Conservation (phyloP, 2,888 invertebrate genomes). For the Hemicrepidius hirtus region DNA sequence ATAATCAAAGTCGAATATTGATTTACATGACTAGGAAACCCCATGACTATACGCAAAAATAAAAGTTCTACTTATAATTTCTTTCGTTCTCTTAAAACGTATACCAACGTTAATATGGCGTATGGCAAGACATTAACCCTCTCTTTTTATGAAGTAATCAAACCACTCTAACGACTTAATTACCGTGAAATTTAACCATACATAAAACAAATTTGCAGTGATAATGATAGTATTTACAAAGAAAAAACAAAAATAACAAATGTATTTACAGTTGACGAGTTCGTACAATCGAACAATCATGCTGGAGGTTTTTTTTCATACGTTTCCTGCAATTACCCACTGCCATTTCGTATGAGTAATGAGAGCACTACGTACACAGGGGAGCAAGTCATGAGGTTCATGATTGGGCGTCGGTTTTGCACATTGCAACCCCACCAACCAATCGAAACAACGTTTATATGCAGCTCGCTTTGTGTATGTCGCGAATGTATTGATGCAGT, state of each 20-base stretch:
- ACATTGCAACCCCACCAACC: slow-evolving; percentile 48
- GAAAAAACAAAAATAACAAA: background rate
- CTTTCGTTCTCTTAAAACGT: too few relatives aligned
- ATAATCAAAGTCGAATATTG: too few relatives aligned
- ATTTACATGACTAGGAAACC: too few relatives aligned
- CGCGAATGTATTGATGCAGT: slow-evolving; percentile 52
- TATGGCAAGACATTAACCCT: too few relatives aligned
- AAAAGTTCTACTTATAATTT: too few relatives aligned
- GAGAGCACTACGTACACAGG: slow-evolving; percentile 31
- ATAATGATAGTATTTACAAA: background rate
- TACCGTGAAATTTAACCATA: background rate
- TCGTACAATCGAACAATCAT: background rate
- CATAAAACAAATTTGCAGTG: slow-evolving; percentile 1
- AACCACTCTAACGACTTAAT: background rate
- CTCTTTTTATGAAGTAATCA: too few relatives aligned
- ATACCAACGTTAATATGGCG: too few relatives aligned
- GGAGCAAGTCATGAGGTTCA: slow-evolving; percentile 42
- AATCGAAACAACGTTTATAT: slow-evolving; percentile 41
- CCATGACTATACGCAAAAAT: too few relatives aligned
- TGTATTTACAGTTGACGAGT: background rate
- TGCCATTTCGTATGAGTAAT: slow-evolving; percentile 33
- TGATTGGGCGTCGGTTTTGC: slow-evolving; percentile 48
- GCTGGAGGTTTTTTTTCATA: background rate
- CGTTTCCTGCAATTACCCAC: slow-evolving; percentile 19
- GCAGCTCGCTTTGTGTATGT: slow-evolving; percentile 40